Conservation (phyloP, 2,797 vertebrate genomes). For the Pantherophis alleghaniensis region DNA sequence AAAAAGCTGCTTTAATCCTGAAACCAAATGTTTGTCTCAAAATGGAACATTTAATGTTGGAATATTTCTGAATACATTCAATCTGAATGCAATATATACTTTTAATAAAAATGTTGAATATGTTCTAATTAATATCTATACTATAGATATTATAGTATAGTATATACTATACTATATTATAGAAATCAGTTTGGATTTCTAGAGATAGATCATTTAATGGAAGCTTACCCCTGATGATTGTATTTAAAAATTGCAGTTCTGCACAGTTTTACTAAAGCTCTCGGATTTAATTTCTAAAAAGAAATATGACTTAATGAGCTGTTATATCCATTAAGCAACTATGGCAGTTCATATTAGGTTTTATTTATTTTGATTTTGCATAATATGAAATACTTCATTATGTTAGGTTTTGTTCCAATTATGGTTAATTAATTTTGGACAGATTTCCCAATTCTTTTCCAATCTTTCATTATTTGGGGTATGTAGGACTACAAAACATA, state of each 20-base stretch:
- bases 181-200: background rate
- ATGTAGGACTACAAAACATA: background rate
- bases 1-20: background rate
- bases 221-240: no score
- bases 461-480: background rate
- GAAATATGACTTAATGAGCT: background rate
- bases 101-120: background rate
- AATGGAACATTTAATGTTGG: background rate
- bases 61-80: background rate
- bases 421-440: background rate
- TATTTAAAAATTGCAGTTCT: background rate
- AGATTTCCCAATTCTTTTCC: background rate
- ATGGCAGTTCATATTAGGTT: background rate
- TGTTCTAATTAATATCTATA: background rate
- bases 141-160: background rate
- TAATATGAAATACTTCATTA: background rate
- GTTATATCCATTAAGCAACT: background rate
- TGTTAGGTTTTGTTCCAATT: background rate
- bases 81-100: background rate
- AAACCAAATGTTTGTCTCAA: background rate
- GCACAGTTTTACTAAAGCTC: background rate
- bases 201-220: background rate
- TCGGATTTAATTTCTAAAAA: background rate
- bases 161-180: background rate
- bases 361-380: background rate